A percentile compares a stretch with the other conserved stretches of the same genome.
These are phyloP conservation scores for Hesperia comma DNA, from an alignment of 2,888 invertebrate species.

Conservation along the genomic window DNA sequence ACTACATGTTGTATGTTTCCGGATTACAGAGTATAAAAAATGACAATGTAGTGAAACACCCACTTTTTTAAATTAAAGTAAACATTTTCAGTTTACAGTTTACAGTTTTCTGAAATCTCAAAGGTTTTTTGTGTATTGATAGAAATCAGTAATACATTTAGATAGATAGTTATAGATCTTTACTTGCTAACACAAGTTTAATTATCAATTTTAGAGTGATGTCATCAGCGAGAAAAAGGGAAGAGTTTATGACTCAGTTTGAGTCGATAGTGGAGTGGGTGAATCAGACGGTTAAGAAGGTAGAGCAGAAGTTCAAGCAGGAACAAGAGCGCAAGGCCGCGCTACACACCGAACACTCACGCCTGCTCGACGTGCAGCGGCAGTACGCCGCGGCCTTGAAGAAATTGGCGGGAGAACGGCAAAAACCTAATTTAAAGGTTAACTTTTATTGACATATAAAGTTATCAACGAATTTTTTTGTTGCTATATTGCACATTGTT, in stretches of 20 bases:
- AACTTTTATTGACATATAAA: neutral
- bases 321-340: slow-evolving; percentile 69
- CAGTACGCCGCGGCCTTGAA: slow-evolving; percentile 77
- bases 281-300: slow-evolving; percentile 92
- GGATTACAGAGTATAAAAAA: too few species aligned
- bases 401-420: slow-evolving; percentile 68
- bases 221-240: slow-evolving; percentile 90
- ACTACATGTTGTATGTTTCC: too few species aligned
- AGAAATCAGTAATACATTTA: too few species aligned
- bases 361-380: slow-evolving; percentile 74
- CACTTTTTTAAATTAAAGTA: too few species aligned
- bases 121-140: too few species aligned
- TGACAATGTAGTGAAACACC: too few species aligned
- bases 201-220: slow-evolving; percentile 86
- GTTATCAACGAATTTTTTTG: neutral
- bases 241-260: slow-evolving; percentile 95
- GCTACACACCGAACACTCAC: slow-evolving; percentile 68
- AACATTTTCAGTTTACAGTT: too few species aligned
- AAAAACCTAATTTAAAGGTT: slow-evolving; percentile 45
- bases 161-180: too few species aligned
- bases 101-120: too few species aligned
- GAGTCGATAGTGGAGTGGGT: slow-evolving; percentile 95
- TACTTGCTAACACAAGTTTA: slow-evolving; percentile 17
- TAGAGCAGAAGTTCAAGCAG: slow-evolving; percentile 80
- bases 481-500: neutral